Conservation (phyloP, 1,140 invertebrate genomes). For the Mycetomoellerius zeteki region DNA sequence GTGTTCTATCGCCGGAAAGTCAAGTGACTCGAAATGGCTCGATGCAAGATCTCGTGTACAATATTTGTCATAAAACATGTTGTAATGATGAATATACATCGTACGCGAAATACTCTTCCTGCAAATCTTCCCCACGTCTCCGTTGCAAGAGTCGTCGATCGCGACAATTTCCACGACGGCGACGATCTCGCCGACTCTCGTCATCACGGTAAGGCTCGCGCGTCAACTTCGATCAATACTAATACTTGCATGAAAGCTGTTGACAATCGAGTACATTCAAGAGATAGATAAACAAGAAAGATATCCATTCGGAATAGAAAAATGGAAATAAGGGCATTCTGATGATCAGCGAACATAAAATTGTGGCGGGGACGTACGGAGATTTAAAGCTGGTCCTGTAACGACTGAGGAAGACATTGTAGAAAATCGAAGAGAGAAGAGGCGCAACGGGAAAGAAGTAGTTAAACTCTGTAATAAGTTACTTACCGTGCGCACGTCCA, state of each 20-base stretch:
- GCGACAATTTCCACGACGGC: slow-evolving; percentile 15
- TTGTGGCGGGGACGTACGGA: neutral
- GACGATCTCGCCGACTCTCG: slow-evolving; percentile 56
- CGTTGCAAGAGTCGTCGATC: slow-evolving; percentile 48
- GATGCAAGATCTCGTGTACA: neutral
- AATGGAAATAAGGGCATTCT: slow-evolving; percentile 55
- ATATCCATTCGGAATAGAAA: slow-evolving; percentile 51
- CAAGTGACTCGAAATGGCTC: slow-evolving; percentile 30
- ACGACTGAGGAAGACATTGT: slow-evolving; percentile 46
- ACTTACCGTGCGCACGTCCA: slow-evolving; percentile 79
- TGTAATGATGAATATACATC: neutral
- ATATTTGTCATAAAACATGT: slow-evolving; percentile 6
- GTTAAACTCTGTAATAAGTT: slow-evolving; percentile 74
- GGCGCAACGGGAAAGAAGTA: slow-evolving; percentile 62
- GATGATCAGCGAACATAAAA: slow-evolving; percentile 31
- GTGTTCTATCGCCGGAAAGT: slow-evolving; percentile 72
- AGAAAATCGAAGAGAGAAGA: slow-evolving; percentile 52
- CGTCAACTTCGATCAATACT: slow-evolving; percentile 55
- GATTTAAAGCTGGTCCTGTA: slow-evolving; percentile 68
- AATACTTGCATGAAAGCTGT: slow-evolving; percentile 63
- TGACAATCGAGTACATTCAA: slow-evolving; percentile 72
- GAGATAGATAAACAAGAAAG: neutral
- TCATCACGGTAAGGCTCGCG: slow-evolving; percentile 19
- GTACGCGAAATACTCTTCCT: slow-evolving; percentile 21
- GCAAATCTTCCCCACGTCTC: neutral